Conservation (phyloP, 2,113 vertebrate species). For the Rhinogobius similis region DNA sequence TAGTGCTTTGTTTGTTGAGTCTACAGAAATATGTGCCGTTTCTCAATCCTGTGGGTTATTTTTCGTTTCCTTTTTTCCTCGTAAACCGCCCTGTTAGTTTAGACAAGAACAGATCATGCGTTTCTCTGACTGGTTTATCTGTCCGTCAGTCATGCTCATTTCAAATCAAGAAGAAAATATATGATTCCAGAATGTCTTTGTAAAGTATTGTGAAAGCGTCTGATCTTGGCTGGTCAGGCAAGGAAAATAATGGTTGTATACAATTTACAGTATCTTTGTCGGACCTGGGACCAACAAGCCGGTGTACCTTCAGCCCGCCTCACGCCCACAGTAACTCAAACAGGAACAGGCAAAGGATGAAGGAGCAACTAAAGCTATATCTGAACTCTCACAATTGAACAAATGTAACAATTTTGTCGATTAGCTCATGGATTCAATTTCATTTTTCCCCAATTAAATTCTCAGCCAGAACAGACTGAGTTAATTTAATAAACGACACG, state of each 20-base stretch:
- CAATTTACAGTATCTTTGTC: not conserved
- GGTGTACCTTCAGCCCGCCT: not conserved
- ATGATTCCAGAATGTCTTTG: no score
- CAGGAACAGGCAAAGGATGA: not conserved
- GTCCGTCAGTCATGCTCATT: no score
- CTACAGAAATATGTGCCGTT: no score
- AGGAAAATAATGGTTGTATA: not conserved
- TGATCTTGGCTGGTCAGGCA: no score
- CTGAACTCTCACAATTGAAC: not conserved
- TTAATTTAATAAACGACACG: conserved; percentile 8
- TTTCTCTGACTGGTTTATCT: no score
- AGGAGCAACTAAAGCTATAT: not conserved
- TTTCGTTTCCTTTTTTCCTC: no score
- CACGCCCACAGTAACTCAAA: not conserved
- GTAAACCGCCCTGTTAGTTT: no score
- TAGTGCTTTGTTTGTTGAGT: no score
- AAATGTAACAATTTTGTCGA: conserved; percentile 2
- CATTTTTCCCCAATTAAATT: not conserved
- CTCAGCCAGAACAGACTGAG: not conserved
- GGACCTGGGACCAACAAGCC: not conserved
- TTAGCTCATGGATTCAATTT: not conserved
- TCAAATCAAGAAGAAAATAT: no score
- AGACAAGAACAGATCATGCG: no score
- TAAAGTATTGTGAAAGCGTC: no score
- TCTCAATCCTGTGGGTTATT: no score